Base-by-base conservation (phyloP, 2,888 invertebrate species). In the Drosophila rubida region DNA sequence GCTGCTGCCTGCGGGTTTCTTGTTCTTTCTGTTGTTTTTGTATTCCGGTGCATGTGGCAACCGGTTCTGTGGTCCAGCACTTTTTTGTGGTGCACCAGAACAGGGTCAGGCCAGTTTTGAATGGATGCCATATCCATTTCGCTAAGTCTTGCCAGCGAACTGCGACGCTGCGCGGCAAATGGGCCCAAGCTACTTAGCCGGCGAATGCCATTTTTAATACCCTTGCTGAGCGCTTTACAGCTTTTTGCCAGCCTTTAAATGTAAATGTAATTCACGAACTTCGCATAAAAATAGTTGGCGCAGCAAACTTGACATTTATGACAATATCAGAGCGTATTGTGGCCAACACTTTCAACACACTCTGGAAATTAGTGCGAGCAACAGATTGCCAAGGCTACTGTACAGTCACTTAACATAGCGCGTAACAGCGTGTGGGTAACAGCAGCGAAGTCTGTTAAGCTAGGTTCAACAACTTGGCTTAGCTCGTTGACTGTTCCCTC, bases 91-190 rank as follows among this genome's bases (percentile, higher is more conserved):
- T 69, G 78, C 76, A 76, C 62, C 83, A 85, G 86, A 81, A 85
- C 87, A 81, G 81, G 81, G 81, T 81, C 81, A 81, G 82, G 83
- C 88, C 83, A 79, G 86, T 87, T 85, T 80, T 78, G 74, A 68
- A 67, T 68, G 60, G 67, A 49, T 42, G 51, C 65, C 57, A 54
- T 57, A 77, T 77, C 58, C 68, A 74, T 74, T 62, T 58, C 73
- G 59, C 49, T 16, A 42, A 48, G 37, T 39, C 45, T 39, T 27
- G 25, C 19, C 39, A 39, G 25, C 25, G 3, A 54, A 46, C 46
- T 55, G 55, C 23, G 37, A 25, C 8, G 5, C 35, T 37, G 35
- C 45, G 14, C 45, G 14, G 35, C 42, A 45, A 45, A 55, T 45
- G 50, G 41, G 48, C 41, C 58, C 35, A 50, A 27, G 63, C 72